These are phyloP conservation scores for Galaxias olidus DNA, from an alignment of 2,797 vertebrate genomes.

Conservation along the genomic window DNA sequence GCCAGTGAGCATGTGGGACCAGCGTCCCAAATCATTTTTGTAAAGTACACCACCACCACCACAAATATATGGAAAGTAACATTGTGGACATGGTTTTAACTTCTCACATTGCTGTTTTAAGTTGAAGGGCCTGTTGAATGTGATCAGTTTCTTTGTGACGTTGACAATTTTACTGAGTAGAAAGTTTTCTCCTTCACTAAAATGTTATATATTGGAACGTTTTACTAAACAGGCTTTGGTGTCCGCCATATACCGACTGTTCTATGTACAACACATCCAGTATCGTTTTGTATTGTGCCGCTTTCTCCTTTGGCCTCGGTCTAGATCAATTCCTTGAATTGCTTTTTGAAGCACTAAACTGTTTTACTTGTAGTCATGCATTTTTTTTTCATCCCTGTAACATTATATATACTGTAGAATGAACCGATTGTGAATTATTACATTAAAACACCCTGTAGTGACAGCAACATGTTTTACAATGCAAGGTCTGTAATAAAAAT, in stretches of 20 bases:
- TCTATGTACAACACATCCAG: slow-evolving; percentile 20
- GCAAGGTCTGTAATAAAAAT: slow-evolving; percentile 90
- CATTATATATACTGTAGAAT: slow-evolving; percentile 60
- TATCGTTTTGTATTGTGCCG: slow-evolving; percentile 20
- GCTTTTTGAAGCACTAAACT: slow-evolving; percentile 31
- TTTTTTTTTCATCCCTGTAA: slow-evolving; percentile 46
- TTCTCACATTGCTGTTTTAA: slow-evolving; percentile 53
- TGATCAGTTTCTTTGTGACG: slow-evolving; percentile 17
- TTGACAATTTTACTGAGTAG: slow-evolving; percentile 37
- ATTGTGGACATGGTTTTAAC: slow-evolving; percentile 52
- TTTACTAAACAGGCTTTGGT: slow-evolving; percentile 38
- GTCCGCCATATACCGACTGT: slow-evolving; percentile 26
- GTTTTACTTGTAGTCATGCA: slow-evolving; percentile 39
- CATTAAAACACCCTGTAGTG: slow-evolving; percentile 85
- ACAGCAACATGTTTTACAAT: slow-evolving; percentile 89
- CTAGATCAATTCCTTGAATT: slow-evolving; percentile 28
- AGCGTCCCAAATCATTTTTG: slow-evolving; percentile 43
- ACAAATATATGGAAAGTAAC: slow-evolving; percentile 32
- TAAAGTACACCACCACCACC: slow-evolving; percentile 31
- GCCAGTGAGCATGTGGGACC: slow-evolving; percentile 24
- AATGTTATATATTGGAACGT: slow-evolving; percentile 50
- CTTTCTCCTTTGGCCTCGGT: slow-evolving; percentile 5
- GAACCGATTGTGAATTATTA: slow-evolving; percentile 73
- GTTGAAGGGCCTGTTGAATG: slow-evolving; percentile 42
- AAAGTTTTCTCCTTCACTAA: slow-evolving; percentile 22